A percentile compares a stretch with the other conserved stretches of the same genome.
phyloP scores from a whole-genome alignment of 2,113 vertebrate genomes.

The Heteronetta atricapilla region DNA sequence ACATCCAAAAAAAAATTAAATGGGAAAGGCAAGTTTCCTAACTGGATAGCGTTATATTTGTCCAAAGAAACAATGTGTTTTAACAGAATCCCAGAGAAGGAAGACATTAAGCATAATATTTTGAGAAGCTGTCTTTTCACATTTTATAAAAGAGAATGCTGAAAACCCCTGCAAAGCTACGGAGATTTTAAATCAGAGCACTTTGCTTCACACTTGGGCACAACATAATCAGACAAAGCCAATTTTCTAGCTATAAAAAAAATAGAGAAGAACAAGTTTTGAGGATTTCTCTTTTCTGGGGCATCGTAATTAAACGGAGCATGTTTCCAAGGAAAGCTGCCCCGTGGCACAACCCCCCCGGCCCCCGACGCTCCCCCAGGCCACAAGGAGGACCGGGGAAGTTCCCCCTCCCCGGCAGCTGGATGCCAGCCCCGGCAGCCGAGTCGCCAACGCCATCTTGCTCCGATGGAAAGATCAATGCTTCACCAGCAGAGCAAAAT shows the following conservation, averaged over 20 bases:
- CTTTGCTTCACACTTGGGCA: background rate
- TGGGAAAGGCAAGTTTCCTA: background rate
- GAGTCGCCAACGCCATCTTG: slow-evolving; percentile 18
- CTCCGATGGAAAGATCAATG: slow-evolving; percentile 69
- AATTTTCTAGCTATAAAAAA: background rate
- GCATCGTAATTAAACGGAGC: background rate
- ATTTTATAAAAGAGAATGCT: background rate
- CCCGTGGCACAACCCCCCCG: background rate
- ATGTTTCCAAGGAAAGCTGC: background rate
- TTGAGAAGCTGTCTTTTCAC: background rate
- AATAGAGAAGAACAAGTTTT: background rate
- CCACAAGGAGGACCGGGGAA: background rate
- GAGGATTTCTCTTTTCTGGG: background rate
- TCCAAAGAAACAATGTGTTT: background rate
- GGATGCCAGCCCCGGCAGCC: slow-evolving; percentile 24
- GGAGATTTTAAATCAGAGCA: background rate
- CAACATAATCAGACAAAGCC: background rate
- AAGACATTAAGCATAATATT: fast-evolving
- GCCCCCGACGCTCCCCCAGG: background rate
- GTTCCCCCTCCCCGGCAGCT: background rate
- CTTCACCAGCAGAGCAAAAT: slow-evolving; percentile 80
- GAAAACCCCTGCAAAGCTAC: background rate
- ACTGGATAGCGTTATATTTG: background rate
- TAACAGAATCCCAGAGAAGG: background rate
- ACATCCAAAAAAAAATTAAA: background rate